Evolutionary conservation across 92 coral and sea anemone species (phyloP).

Genomic region (Paramuricea clavata): DNA sequence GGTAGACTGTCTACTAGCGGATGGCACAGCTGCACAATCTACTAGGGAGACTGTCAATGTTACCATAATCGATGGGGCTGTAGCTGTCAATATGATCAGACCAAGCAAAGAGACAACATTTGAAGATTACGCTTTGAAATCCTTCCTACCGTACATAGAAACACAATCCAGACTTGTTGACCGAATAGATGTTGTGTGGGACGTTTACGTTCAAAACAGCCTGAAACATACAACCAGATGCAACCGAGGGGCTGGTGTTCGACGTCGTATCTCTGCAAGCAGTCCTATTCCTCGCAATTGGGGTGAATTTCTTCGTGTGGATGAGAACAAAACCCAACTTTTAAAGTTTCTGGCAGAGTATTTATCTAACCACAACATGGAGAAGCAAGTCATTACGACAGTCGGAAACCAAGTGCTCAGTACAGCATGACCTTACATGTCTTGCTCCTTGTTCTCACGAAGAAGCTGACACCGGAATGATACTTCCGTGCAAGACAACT

Average conservation of each 20-base stretch:
- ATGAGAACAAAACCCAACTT: slow-evolving; percentile 60
- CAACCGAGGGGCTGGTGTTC: slow-evolving; percentile 60
- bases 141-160: background rate
- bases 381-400: slow-evolving; percentile 49
- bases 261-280: slow-evolving; percentile 55
- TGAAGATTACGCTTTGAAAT: slow-evolving; percentile 48
- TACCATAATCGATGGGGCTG: background rate
- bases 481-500: slow-evolving; percentile 7
- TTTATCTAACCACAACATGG: slow-evolving; percentile 21
- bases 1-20: slow-evolving; percentile 43
- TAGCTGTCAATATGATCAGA: slow-evolving; percentile 27
- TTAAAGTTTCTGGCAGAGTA: slow-evolving; percentile 54
- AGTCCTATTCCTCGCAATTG: slow-evolving; percentile 63
- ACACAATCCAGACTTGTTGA: slow-evolving; percentile 4
- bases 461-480: slow-evolving; percentile 16
- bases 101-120: slow-evolving; percentile 21
- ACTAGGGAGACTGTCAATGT: background rate
- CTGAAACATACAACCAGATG: background rate
- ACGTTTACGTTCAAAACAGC: background rate
- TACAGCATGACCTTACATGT: background rate
- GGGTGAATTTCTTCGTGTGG: slow-evolving; percentile 56
- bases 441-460: background rate
- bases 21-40: background rate
- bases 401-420: slow-evolving; percentile 32
- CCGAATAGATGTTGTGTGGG: background rate